A percentile compares a stretch with the other conserved stretches of the same genome.
Conservation (phyloP, 2,888 invertebrate species). For the Cancer borealis region DNA sequence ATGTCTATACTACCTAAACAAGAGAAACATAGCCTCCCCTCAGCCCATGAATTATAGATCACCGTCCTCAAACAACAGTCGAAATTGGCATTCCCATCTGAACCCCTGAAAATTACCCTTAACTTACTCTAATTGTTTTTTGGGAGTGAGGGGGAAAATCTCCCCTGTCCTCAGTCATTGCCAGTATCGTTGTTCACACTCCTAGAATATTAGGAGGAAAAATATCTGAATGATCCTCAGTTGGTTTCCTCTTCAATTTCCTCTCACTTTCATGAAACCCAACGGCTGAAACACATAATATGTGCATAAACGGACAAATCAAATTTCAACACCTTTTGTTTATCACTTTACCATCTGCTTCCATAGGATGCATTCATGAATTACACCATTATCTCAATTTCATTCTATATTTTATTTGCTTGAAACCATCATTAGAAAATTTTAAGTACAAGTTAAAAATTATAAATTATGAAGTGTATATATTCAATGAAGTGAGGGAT, state of each 20-base stretch:
- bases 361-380: too few relatives aligned
- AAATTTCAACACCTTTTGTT: too few relatives aligned
- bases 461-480: too few relatives aligned
- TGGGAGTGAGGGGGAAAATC: not conserved
- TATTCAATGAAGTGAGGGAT: too few relatives aligned
- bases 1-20: not conserved
- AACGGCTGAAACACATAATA: not conserved
- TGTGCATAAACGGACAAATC: too few relatives aligned
- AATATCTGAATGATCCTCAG: not conserved
- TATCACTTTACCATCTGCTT: too few relatives aligned
- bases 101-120: slow-evolving; percentile 23
- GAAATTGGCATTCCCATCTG: slow-evolving; percentile 38
- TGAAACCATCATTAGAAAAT: too few relatives aligned
- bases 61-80: slow-evolving; percentile 56
- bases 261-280: not conserved
- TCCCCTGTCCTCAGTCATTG: not conserved
- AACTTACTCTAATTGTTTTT: slow-evolving; percentile 48
- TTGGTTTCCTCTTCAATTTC: not conserved
- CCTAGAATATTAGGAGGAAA: not conserved
- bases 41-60: slow-evolving; percentile 53
- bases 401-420: too few relatives aligned
- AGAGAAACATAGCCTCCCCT: not conserved
- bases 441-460: too few relatives aligned
- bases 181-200: not conserved
- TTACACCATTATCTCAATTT: too few relatives aligned